Base-by-base conservation (phyloP, 2,797 vertebrate species). In the Chanos chanos region DNA sequence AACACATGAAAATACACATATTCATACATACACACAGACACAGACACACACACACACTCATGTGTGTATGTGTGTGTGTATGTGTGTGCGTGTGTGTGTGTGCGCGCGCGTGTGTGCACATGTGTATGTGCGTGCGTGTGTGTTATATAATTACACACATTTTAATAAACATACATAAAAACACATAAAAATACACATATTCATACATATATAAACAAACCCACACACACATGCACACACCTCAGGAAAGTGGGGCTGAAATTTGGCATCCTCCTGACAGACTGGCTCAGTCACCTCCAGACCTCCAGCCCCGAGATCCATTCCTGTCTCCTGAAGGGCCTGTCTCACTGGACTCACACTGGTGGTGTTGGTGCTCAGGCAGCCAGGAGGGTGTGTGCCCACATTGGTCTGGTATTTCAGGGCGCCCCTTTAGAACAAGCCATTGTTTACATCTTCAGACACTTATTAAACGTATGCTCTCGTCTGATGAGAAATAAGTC, bases 381-480 rank as follows among this genome's bases (percentile, higher is more conserved):
- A 99, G 71, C 95, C 96, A 15, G 95, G 96, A 64, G 92, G 90
- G 47, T 99, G 96, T 27, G 89, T 79, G 45, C 93, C 87, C 51
- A 95, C 65, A 69, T 99, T 99, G 66, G 81, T 90, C 68, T 99
- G 96, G 81, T 94, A 97, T 83, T 98, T 99, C 64, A 99, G 83
- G 61, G 92, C 87, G 16, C 96, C 96, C 59, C 96, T 99, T 73
- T n/a, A 64, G 16, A 72, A 73, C 50, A 56, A 67, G 5, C 34
- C 0, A 12, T 40, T 10, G 21, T 0, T 15, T 21, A 30, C 18
- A 18, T 1, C 1, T 24, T n/a, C 44, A 12, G 18, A 44, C 19
- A 22, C 27, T 5, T 6, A 21, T 44, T 41, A 45, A 25, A 40
- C n/a, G n/a, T n/a, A n/a, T n/a, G n/a, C n/a, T n/a, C n/a, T n/a